phyloP scores from a whole-genome alignment of 2,888 invertebrate genomes.

The Torymus aiolomorphi region DNA sequence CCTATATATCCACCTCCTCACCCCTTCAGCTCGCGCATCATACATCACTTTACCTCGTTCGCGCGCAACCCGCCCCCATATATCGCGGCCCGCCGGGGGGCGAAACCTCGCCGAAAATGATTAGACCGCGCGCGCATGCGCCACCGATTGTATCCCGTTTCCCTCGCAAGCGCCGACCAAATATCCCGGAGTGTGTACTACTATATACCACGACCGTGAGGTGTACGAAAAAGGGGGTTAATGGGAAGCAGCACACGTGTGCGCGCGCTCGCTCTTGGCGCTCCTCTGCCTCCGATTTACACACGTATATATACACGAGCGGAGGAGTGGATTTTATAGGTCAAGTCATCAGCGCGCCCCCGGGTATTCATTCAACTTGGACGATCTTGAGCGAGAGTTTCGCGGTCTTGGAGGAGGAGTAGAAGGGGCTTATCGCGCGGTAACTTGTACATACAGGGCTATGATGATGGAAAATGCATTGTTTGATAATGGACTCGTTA shows the following conservation, averaged over 20 bases:
- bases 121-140: conserved; percentile 7
- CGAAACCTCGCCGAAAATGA: conserved; percentile 13
- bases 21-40: neutral
- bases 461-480: too few species aligned
- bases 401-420: neutral
- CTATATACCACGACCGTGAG: too few species aligned
- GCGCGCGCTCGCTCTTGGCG: neutral
- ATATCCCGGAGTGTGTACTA: neutral
- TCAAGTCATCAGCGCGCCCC: conserved; percentile 28
- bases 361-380: conserved; percentile 6
- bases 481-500: too few species aligned
- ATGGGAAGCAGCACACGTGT: conserved; percentile 31
- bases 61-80: too few species aligned
- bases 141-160: conserved; percentile 10
- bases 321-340: conserved; percentile 22
- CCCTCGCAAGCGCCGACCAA: conserved; percentile 12
- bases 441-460: too few species aligned
- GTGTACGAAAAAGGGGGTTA: conserved; percentile 37
- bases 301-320: neutral
- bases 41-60: too few species aligned
- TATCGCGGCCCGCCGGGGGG: too few species aligned
- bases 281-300: neutral
- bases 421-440: too few species aligned
- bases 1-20: too few species aligned
- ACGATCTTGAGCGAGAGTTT: neutral